Conservation (phyloP, 2,797 vertebrate species). For the Australoheros facetus region DNA sequence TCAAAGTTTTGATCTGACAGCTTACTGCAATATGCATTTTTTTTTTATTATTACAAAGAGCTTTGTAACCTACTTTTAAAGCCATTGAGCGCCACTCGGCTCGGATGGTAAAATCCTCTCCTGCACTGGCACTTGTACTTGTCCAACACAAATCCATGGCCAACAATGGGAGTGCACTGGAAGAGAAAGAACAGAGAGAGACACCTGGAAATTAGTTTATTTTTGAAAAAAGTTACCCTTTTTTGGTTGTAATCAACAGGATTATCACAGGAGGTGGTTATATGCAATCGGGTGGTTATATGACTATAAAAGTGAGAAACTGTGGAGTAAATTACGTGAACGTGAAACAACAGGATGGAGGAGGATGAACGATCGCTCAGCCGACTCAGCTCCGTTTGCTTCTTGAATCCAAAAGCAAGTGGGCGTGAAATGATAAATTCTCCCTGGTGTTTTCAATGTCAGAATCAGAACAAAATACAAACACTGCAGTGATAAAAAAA, state of each 20-base stretch:
- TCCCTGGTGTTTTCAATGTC: background rate
- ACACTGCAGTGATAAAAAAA: background rate
- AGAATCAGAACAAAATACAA: background rate
- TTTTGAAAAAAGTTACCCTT: too few species aligned
- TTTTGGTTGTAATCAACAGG: conserved; percentile 5
- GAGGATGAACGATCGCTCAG: conserved; percentile 5
- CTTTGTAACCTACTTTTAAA: conserved; percentile 91
- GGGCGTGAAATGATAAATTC: conserved; percentile 26
- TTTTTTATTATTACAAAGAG: conserved; percentile 38
- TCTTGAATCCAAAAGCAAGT: conserved; percentile 22
- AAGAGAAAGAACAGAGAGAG: conserved; percentile 33
- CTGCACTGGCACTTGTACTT: conserved; percentile 97
- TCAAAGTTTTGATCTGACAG: conserved; percentile 52
- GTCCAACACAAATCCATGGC: conserved; percentile 96
- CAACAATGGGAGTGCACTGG: conserved; percentile 93
- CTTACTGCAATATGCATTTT: conserved; percentile 30
- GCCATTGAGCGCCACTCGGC: conserved; percentile 89
- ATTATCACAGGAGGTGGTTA: conserved; percentile 3
- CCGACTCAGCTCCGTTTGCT: conserved; percentile 15
- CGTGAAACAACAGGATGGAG: conserved; percentile 25
- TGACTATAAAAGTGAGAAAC: conserved; percentile 1
- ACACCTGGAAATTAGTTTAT: background rate
- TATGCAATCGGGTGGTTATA: background rate
- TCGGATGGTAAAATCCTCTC: conserved; percentile 94
- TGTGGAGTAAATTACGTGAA: conserved; percentile 10